These are phyloP conservation scores for Phoxinus dragarum DNA, from an alignment of 2,797 vertebrate genomes.

Conservation along the genomic window DNA sequence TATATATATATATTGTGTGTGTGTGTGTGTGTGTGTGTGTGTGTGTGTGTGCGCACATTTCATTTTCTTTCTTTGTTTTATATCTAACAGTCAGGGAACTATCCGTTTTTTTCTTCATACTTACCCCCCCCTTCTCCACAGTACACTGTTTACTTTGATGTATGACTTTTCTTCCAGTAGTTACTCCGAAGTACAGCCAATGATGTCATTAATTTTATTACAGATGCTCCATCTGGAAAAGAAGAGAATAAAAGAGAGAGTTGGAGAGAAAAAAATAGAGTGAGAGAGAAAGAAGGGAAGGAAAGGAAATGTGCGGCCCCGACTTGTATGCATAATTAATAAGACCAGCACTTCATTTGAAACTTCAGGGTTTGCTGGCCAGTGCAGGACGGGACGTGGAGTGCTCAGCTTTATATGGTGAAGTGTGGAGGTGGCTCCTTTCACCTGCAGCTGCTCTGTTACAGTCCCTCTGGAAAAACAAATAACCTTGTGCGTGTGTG, in stretches of 20 bases:
- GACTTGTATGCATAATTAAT: conserved; percentile 87
- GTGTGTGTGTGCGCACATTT: neutral
- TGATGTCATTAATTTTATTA: conserved; percentile 88
- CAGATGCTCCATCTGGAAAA: conserved; percentile 80
- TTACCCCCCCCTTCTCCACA: conserved; percentile 36
- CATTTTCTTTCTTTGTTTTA: neutral
- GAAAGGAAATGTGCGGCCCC: conserved; percentile 80
- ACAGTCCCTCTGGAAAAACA: conserved; percentile 78
- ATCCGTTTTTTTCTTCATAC: conserved; percentile 38
- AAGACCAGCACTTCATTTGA: conserved; percentile 83
- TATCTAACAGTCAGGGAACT: neutral
- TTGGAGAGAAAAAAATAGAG: conserved; percentile 57
- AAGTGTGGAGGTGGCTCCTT: conserved; percentile 71
- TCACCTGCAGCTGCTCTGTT: conserved; percentile 72
- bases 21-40: too few species aligned
- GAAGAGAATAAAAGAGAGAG: conserved; percentile 62
- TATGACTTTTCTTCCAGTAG: conserved; percentile 82
- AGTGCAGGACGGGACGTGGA: conserved; percentile 59
- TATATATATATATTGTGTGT: too few species aligned
- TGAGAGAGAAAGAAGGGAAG: conserved; percentile 56
- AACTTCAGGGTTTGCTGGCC: conserved; percentile 82
- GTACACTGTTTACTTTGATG: conserved; percentile 75
- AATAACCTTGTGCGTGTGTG: conserved; percentile 73
- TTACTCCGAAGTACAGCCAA: conserved; percentile 81
- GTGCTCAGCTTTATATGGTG: conserved; percentile 50